Evolutionary conservation across 2,888 invertebrate genomes (phyloP).

Genomic region (Leuctra nigra): DNA sequence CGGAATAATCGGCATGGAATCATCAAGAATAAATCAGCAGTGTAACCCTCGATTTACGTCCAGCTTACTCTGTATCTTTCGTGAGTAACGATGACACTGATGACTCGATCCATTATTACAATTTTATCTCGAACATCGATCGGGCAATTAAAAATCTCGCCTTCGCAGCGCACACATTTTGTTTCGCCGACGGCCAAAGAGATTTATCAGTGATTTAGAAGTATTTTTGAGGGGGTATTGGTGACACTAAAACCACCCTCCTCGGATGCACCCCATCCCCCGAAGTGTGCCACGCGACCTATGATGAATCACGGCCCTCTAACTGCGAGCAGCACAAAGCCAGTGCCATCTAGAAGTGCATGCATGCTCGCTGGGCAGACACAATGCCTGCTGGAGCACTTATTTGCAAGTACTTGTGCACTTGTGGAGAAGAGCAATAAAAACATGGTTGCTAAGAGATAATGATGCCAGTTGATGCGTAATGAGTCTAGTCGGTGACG

Average conservation of each 20-base stretch:
- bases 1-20: too few species aligned
- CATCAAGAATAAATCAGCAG: conserved; percentile 11
- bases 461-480: too few species aligned
- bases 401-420: not conserved
- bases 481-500: too few species aligned
- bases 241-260: conserved; percentile 18
- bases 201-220: conserved; percentile 17
- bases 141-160: conserved; percentile 17
- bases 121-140: conserved; percentile 15
- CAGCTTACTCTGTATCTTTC: conserved; percentile 5
- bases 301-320: conserved; percentile 14
- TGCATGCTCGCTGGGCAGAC: not conserved
- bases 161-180: conserved; percentile 1
- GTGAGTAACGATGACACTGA: conserved; percentile 7
- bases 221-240: conserved; percentile 12
- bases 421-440: too few species aligned
- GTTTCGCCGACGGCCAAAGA: not conserved
- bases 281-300: conserved; percentile 19
- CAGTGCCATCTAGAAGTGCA: not conserved
- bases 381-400: not conserved
- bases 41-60: conserved; percentile 5
- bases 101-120: conserved; percentile 10
- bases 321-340: conserved; percentile 1
- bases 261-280: conserved; percentile 6
- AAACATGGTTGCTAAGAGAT: too few species aligned